phyloP scores from a whole-genome alignment of 2,113 vertebrate species.

The Coracopsis vasa region DNA sequence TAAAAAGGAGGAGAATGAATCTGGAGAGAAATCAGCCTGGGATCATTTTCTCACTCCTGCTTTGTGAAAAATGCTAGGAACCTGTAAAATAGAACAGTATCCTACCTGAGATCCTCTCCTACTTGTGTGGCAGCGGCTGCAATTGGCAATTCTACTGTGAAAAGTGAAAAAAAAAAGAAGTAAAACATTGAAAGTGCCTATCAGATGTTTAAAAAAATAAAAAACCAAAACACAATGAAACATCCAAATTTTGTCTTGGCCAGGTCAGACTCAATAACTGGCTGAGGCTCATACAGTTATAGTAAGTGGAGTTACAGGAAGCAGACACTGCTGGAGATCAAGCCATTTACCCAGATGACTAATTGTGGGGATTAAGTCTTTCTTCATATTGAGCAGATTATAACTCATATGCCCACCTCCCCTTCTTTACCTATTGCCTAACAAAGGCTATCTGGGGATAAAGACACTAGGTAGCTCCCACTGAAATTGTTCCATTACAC shows the following conservation, averaged over 20 bases:
- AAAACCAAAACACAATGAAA: neutral
- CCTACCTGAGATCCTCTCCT: conserved; percentile 54
- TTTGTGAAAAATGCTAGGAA: neutral
- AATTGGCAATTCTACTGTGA: conserved; percentile 38
- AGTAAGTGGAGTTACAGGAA: neutral
- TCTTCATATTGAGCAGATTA: neutral
- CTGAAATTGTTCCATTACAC: neutral
- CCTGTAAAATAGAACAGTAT: neutral
- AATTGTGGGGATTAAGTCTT: neutral
- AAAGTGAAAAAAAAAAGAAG: neutral
- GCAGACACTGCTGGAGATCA: neutral
- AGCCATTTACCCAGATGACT: neutral
- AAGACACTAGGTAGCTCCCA: neutral
- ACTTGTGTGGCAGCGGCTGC: conserved; percentile 8
- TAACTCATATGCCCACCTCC: neutral
- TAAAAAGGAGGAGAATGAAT: neutral
- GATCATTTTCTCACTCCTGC: neutral
- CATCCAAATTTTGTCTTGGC: neutral
- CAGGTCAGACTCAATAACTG: neutral
- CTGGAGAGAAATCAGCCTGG: neutral
- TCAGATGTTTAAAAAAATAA: neutral
- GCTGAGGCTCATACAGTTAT: neutral
- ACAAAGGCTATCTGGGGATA: neutral
- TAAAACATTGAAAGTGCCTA: neutral
- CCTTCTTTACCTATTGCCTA: neutral